Evolutionary conservation across 2,888 invertebrate genomes (phyloP), one percentile per base, ranked within the genome.

Genomic region (Xanthorhoe spadicearia): DNA sequence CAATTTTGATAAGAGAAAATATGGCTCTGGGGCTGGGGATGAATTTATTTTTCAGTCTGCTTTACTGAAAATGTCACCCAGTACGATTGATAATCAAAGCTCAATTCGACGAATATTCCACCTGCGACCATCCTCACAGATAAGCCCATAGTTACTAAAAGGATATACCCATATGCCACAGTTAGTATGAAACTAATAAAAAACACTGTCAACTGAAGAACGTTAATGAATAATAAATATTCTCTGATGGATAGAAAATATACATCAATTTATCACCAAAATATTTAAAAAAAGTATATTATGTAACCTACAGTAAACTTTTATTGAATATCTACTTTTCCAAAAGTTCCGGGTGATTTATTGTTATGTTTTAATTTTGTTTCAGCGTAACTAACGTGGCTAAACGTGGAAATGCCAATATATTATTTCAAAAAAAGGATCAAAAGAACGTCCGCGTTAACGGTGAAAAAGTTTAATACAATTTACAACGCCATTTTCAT

Each of bases 1-100:
- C 0, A 8, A 48, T 6, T 15, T 15, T 48, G 8, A 15, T 2
- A 17, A 7, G 48, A 48, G 5, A 17, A 15, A 23, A 23, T 1
- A 23, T 23, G 23, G 23, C 23, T 17, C 48, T 48, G 48, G 7
- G n/a, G 13, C 48, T 48, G 48, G 7, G n/a, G 13, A 19, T 3
- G 23, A 23, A 48, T 35, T 32, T 10, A 50, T 57, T 49, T 17
- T 13, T 35, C 19, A 35, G 18, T 5, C 17, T 15, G 32, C 18
- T 35, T 35, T 19, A 23, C 52, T 18, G 53, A 55, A 43, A 53
- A 53, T 57, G 35, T 38, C 55, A 35, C 18, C 38, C 23, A 15
- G 32, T 43, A 68, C 72, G 59, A 77, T 66, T 72, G 70, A 74
- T 72, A 70, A 78, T 79, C 73, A 71, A 43, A 68, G 56, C 67